Conservation (phyloP, 1,140 invertebrate genomes). For the Panagrolaimus sp. region DNA sequence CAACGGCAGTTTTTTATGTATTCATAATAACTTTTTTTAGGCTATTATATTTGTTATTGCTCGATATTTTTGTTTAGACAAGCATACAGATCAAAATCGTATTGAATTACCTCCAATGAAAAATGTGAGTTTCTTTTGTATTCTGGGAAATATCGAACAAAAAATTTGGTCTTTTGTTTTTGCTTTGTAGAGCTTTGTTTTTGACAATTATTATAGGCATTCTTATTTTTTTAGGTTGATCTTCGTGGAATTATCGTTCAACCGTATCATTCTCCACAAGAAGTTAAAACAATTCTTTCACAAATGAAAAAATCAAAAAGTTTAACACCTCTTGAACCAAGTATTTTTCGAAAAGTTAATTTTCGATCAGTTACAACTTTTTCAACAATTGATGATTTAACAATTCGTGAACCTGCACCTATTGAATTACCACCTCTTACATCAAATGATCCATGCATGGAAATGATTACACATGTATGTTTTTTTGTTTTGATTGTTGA, state of each 20-base stretch:
- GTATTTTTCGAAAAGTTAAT: not conserved
- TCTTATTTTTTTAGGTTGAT: not conserved
- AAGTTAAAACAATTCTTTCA: not conserved
- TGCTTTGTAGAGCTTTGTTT: too few species aligned
- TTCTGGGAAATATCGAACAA: too few species aligned
- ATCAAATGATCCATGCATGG: conserved; percentile 8
- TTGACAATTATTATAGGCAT: not conserved
- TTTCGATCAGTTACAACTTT: conserved; percentile 14
- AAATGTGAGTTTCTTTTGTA: too few species aligned
- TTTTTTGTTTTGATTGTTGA: too few species aligned
- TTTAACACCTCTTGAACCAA: not conserved
- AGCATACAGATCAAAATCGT: not conserved
- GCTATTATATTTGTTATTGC: not conserved
- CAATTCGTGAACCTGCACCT: conserved; percentile 10
- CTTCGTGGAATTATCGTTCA: not conserved
- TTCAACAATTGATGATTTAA: conserved; percentile 5
- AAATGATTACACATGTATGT: not conserved
- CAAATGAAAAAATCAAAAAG: conserved; percentile 17
- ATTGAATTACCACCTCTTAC: not conserved
- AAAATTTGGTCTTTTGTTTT: too few species aligned
- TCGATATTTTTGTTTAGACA: not conserved
- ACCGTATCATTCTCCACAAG: not conserved
- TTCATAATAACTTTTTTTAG: too few species aligned
- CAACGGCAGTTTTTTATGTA: too few species aligned
- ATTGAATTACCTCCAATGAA: not conserved